Conservation (phyloP, 2,797 vertebrate species). For the Carapus acus region DNA sequence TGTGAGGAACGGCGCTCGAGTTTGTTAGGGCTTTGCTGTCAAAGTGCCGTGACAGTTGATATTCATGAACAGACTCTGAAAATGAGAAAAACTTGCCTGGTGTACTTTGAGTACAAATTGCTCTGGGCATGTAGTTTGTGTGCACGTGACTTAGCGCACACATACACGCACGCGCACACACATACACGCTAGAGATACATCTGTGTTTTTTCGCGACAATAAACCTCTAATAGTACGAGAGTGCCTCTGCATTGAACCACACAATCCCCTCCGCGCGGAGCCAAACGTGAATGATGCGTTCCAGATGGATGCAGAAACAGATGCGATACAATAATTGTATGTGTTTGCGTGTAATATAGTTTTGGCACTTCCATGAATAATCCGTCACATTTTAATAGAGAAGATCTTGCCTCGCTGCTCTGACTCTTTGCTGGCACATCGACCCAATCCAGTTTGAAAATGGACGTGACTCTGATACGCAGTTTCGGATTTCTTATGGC, state of each 20-base stretch:
- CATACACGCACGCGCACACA: background rate
- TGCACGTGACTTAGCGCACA: background rate
- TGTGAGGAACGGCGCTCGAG: slow-evolving; percentile 30
- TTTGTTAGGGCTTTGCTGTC: slow-evolving; percentile 32
- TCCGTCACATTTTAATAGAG: too few relatives aligned
- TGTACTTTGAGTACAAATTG: slow-evolving; percentile 31
- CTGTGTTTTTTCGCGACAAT: background rate
- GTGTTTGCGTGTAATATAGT: background rate
- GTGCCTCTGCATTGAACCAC: background rate
- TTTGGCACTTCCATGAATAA: too few relatives aligned
- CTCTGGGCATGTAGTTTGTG: slow-evolving; percentile 18
- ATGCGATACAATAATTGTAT: background rate
- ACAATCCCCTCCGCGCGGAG: background rate
- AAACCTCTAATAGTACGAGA: background rate
- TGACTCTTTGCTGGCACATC: background rate
- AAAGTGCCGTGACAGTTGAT: slow-evolving; percentile 30
- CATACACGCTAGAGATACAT: background rate
- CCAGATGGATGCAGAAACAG: slow-evolving; percentile 1
- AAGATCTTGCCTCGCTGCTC: too few relatives aligned
- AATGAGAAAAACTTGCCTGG: slow-evolving; percentile 16
- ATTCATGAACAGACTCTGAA: slow-evolving; percentile 17
- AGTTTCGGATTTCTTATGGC: background rate
- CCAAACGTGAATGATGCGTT: background rate
- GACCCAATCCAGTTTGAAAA: slow-evolving; percentile 1
- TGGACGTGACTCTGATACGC: too few relatives aligned